phyloP scores from a whole-genome alignment of 2,888 invertebrate species.

The Archips crataeganus region DNA sequence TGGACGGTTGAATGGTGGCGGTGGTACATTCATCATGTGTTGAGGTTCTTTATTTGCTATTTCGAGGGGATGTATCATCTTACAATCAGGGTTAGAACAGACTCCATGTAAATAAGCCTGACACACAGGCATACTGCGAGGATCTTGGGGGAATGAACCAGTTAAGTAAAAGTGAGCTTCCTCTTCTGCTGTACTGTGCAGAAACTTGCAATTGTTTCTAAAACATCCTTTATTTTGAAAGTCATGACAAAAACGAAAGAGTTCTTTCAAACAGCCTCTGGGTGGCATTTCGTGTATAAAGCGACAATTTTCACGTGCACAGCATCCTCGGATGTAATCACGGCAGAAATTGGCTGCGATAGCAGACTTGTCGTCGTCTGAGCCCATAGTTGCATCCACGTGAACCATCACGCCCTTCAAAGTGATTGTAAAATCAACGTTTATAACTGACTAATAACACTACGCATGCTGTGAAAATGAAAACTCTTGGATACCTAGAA shows the following conservation, averaged over 20 bases:
- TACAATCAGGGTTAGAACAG: conserved; percentile 82
- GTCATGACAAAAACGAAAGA: conserved; percentile 86
- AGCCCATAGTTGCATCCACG: conserved; percentile 57
- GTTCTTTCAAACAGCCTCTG: conserved; percentile 66
- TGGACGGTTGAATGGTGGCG: conserved; percentile 61
- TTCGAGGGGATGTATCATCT: conserved; percentile 67
- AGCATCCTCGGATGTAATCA: conserved; percentile 82
- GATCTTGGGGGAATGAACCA: conserved; percentile 86
- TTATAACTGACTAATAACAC: neutral
- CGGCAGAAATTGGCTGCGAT: conserved; percentile 70
- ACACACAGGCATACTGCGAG: conserved; percentile 80
- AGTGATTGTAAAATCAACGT: neutral
- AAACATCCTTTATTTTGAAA: conserved; percentile 90
- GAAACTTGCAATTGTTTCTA: conserved; percentile 88
- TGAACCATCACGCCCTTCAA: conserved; percentile 44
- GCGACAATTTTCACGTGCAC: conserved; percentile 84
- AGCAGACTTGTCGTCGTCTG: conserved; percentile 63
- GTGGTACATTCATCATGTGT: conserved; percentile 54
- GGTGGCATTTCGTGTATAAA: conserved; percentile 76
- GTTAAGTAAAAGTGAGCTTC: conserved; percentile 88
- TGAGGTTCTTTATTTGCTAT: conserved; percentile 57
- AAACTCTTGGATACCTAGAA: neutral
- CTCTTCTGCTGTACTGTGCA: conserved; percentile 89
- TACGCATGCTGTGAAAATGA: conserved; percentile 1
- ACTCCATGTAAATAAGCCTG: conserved; percentile 87